Evolutionary conservation across 2,797 vertebrate genomes (phyloP).

Genomic region (Coranthus polyacanthus): DNA sequence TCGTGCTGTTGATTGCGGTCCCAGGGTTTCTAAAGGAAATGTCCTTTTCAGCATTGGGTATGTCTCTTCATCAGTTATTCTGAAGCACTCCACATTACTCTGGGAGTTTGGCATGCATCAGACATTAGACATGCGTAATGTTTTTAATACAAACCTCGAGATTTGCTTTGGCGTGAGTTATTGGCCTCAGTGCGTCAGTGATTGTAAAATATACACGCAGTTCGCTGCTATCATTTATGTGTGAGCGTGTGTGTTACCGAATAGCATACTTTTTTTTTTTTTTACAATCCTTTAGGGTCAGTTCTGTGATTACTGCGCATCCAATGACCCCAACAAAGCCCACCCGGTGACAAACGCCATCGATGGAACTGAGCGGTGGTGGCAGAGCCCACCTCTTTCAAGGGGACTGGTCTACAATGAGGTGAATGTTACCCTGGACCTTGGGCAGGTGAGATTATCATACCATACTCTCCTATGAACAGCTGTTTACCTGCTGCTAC

Average conservation of each 20-base stretch:
- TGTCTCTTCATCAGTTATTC: no score
- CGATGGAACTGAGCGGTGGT: slow-evolving; percentile 95
- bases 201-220: slow-evolving; percentile 2
- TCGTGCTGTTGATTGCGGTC: no score
- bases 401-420: slow-evolving; percentile 88
- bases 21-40: no score
- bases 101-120: background rate
- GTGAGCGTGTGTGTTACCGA: slow-evolving; percentile 11
- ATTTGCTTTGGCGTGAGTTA: background rate
- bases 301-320: slow-evolving; percentile 92
- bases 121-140: background rate
- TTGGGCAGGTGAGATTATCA: slow-evolving; percentile 91
- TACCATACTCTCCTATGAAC: slow-evolving; percentile 26
- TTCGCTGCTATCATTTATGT: slow-evolving; percentile 5
- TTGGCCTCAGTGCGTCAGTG: background rate
- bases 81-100: slow-evolving; percentile 1
- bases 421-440: slow-evolving; percentile 93
- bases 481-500: slow-evolving; percentile 58
- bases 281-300: slow-evolving; percentile 90
- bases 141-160: background rate
- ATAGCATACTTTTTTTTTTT: slow-evolving; percentile 18
- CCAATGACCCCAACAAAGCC: slow-evolving; percentile 88
- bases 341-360: slow-evolving; percentile 89
- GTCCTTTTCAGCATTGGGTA: no score
- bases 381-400: slow-evolving; percentile 97